These are phyloP conservation scores for Pseudobourletiella spinata DNA, from an alignment of 1,140 invertebrate genomes.

Conservation along the genomic window DNA sequence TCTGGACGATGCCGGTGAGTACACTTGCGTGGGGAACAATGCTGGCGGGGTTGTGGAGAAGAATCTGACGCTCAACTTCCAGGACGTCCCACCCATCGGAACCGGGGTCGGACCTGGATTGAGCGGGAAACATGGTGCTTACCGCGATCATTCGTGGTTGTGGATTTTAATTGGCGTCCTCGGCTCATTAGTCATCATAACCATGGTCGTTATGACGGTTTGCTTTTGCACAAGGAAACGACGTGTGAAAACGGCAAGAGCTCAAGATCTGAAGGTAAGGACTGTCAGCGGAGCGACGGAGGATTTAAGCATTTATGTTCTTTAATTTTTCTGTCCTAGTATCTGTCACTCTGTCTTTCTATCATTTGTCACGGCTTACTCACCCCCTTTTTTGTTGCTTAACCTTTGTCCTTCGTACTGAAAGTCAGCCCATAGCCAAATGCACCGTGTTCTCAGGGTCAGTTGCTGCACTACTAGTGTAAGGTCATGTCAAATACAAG, in stretches of 20 bases:
- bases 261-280: constrained; percentile 30
- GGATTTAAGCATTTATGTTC: no score
- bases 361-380: no score
- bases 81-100: constrained; percentile 51
- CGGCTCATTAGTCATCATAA: constrained; percentile 43
- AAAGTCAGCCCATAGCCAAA: no score
- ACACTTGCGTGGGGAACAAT: constrained; percentile 68
- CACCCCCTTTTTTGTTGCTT: no score
- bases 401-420: no score
- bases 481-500: no score
- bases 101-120: constrained; percentile 47
- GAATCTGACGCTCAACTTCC: constrained; percentile 60
- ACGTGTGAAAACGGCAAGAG: constrained; percentile 14
- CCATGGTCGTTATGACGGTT: constrained; percentile 35
- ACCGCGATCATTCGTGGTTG: constrained; percentile 33
- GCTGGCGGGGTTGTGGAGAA: constrained; percentile 57
- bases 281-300: no score
- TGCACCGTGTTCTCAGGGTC: no score
- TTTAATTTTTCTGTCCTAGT: no score
- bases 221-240: constrained; percentile 36
- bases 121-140: constrained; percentile 42
- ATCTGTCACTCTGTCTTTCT: no score
- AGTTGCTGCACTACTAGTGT: no score
- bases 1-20: constrained; percentile 69
- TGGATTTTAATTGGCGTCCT: constrained; percentile 49